Base-by-base conservation (phyloP, 2,888 invertebrate species). In the Epinotia brunnichana region DNA sequence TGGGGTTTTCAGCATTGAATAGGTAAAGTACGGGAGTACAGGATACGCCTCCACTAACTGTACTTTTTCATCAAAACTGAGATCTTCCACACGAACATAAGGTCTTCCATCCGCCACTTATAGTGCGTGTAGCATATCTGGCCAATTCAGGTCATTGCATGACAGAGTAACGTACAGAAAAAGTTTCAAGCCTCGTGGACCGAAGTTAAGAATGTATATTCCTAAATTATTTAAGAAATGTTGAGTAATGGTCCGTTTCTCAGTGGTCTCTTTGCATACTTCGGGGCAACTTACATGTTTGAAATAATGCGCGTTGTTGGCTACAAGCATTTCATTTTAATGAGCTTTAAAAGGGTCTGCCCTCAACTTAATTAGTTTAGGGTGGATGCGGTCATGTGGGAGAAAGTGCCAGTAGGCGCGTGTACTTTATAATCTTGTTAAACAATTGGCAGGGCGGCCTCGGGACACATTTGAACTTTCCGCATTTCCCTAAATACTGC, bases 311-410 rank as follows among this genome's bases (percentile, higher is more conserved):
- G 67, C 19, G 48, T 19, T 54, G 72, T 66, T 66, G 56, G 78
- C 76, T 77, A 77, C 77, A 73, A 74, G 78, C 82, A 81, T 86
- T 83, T 83, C 83, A 86, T 85, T 86, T 84, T 86, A 86, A 86
- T 83, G 83, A 85, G 81, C 82, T 78, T 85, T 83, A 83, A 85
- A 85, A 83, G 86, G 86, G 81, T 81, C 79, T 69, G 73, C 78
- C 83, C 83, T 80, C 81, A 80, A 85, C 83, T 85, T 86, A 87
- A 86, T 87, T 86, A 86, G 85, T 82, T 79, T 80, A 69, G 78
- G 76, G 79, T 82, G 85, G 85, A 86, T 87, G 85, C 83, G 71
- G 75, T 78, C 75, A 72, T 51, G 66, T 54, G 41, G 51, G 74
- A 56, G 56, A 73, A 64, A 73, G 64, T 53, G 15, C 19, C 73